A percentile compares a stretch with the other conserved stretches of the same genome.
Evolutionary conservation across 92 coral and sea anemone species (phyloP).

Genomic region (Phenganax stokvisi): DNA sequence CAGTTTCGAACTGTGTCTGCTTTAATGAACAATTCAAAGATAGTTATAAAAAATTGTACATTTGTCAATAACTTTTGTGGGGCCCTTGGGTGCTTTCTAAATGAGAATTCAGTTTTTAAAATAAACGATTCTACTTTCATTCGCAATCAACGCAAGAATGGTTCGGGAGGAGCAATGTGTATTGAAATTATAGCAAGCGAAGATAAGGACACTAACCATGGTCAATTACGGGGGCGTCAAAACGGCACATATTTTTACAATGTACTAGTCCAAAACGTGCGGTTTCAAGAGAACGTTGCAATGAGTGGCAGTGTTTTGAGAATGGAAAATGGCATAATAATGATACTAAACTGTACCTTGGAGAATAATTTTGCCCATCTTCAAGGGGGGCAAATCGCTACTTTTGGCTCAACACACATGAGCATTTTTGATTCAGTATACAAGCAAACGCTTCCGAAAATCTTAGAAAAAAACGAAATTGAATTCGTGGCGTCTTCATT

Average conservation of each 20-base stretch:
- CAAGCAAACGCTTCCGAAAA: slow-evolving; percentile 29
- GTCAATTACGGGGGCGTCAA: background rate
- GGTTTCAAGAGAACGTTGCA: slow-evolving; percentile 58
- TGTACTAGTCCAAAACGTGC: slow-evolving; percentile 37
- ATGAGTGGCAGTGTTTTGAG: slow-evolving; percentile 54
- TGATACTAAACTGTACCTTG: slow-evolving; percentile 49
- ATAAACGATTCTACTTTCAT: slow-evolving; percentile 34
- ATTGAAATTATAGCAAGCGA: background rate
- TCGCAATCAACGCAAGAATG: slow-evolving; percentile 15
- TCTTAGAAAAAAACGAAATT: background rate
- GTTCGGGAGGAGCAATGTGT: slow-evolving; percentile 38
- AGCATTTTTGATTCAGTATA: slow-evolving; percentile 23
- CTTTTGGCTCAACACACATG: slow-evolving; percentile 11
- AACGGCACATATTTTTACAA: background rate
- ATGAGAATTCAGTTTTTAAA: background rate
- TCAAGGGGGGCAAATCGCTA: slow-evolving; percentile 27
- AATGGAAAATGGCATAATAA: slow-evolving; percentile 46
- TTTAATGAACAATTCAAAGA: slow-evolving; percentile 8
- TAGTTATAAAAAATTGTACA: slow-evolving; percentile 1
- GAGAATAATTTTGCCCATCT: slow-evolving; percentile 56
- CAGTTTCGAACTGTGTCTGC: too few species aligned
- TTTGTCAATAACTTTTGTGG: slow-evolving; percentile 17
- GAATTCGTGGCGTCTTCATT: slow-evolving; percentile 20
- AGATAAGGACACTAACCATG: too few species aligned
- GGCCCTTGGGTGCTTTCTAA: slow-evolving; percentile 19